phyloP scores from a whole-genome alignment of 2,113 vertebrate genomes.

The Mystacornis crossleyi region DNA sequence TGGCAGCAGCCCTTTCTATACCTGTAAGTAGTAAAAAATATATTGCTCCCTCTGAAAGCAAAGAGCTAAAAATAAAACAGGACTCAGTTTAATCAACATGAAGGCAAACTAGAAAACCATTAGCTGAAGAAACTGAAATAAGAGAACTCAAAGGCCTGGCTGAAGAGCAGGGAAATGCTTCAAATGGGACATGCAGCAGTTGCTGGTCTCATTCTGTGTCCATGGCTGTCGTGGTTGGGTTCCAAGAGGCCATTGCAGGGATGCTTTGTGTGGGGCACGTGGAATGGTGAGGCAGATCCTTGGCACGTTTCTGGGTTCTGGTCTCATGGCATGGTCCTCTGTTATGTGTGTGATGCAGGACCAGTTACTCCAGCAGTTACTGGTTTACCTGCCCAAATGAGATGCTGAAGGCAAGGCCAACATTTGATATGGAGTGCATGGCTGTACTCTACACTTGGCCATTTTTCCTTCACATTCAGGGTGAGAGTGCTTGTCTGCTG shows the following conservation, averaged over 20 bases:
- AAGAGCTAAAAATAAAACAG: slow-evolving; percentile 6
- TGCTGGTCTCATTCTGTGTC: background rate
- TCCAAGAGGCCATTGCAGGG: rapidly evolving
- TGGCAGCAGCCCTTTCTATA: background rate
- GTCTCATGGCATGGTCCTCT: no score
- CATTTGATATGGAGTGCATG: background rate
- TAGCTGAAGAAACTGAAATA: background rate
- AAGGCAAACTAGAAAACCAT: background rate
- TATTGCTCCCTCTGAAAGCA: background rate
- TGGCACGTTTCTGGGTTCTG: background rate
- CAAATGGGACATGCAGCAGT: background rate
- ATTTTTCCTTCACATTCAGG: background rate
- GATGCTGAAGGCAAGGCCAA: background rate
- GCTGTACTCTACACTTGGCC: background rate
- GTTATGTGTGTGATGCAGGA: background rate
- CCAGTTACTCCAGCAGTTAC: background rate
- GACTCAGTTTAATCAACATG: background rate
- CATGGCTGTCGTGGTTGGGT: rapidly evolving
- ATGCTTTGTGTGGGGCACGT: background rate
- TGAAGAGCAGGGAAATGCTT: background rate
- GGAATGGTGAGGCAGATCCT: background rate
- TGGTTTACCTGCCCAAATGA: background rate
- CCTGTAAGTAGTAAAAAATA: slow-evolving; percentile 6
- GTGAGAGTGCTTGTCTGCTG: background rate
- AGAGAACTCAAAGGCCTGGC: background rate